Evolutionary conservation across 2,113 vertebrate species (phyloP).

Genomic region (Triplophysa siluroides): DNA sequence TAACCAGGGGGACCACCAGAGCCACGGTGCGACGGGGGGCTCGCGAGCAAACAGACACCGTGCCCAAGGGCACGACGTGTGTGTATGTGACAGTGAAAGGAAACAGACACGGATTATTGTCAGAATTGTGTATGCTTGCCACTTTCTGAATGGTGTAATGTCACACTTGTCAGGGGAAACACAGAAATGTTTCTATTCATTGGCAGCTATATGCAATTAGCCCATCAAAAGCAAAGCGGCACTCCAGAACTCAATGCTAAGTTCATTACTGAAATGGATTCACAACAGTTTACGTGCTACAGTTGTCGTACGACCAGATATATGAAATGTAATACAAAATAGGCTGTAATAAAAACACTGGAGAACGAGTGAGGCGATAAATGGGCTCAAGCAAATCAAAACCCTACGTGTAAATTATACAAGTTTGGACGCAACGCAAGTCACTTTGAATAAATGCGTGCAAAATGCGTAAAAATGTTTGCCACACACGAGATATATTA

Average conservation of each 20-base stretch:
- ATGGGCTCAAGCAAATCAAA: too few relatives aligned
- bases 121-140: slow-evolving; percentile 35
- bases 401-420: too few relatives aligned
- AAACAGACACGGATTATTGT: slow-evolving; percentile 45
- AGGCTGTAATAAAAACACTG: slow-evolving; percentile 24
- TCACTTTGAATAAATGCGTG: too few relatives aligned
- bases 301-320: neutral
- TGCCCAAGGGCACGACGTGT: slow-evolving; percentile 52
- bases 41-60: slow-evolving; percentile 59
- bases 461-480: too few relatives aligned
- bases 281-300: slow-evolving; percentile 25
- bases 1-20: slow-evolving; percentile 68
- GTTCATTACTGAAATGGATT: slow-evolving; percentile 41
- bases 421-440: too few relatives aligned
- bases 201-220: slow-evolving; percentile 53
- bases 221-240: slow-evolving; percentile 53
- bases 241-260: slow-evolving; percentile 48
- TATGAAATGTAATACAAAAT: slow-evolving; percentile 31
- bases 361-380: slow-evolving; percentile 15
- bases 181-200: slow-evolving; percentile 37
- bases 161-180: slow-evolving; percentile 45
- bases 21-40: slow-evolving; percentile 59
- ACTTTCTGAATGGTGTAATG: slow-evolving; percentile 43
- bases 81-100: slow-evolving; percentile 35
- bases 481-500: too few relatives aligned